Evolutionary conservation across 2,113 vertebrate species (phyloP).

Genomic region (Engystomops pustulosus): DNA sequence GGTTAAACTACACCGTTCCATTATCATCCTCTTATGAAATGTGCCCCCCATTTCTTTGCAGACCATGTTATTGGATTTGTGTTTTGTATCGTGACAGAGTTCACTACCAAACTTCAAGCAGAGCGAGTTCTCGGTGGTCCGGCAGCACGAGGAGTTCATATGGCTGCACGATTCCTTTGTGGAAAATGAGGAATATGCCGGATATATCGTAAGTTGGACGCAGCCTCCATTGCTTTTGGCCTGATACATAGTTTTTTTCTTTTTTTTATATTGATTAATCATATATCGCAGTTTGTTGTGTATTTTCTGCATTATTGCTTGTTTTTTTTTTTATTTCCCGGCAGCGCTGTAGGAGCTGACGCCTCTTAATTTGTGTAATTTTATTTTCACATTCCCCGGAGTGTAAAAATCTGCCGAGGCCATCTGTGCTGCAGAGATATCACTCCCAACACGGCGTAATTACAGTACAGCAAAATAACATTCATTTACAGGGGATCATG

Average conservation of each 20-base stretch:
- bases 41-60: too few relatives aligned
- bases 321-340: neutral
- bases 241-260: neutral
- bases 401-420: neutral
- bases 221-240: neutral
- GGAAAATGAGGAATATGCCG: constrained; percentile 97
- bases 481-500: neutral
- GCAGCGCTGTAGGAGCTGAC: neutral
- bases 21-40: too few relatives aligned
- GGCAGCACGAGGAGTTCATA: constrained; percentile 98
- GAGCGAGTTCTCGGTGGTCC: constrained; percentile 96
- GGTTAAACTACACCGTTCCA: too few relatives aligned
- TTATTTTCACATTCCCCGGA: neutral
- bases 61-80: too few relatives aligned
- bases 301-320: neutral
- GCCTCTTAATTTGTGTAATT: constrained; percentile 1
- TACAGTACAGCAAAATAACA: neutral
- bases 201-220: constrained; percentile 90
- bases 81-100: constrained; percentile 75
- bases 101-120: constrained; percentile 98
- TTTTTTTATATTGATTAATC: neutral
- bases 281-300: neutral
- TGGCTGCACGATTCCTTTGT: constrained; percentile 99
- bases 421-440: constrained; percentile 3
- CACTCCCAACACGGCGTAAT: neutral